Conservation (phyloP, 2,888 invertebrate species). For the Pardosa pseudoannulata region DNA sequence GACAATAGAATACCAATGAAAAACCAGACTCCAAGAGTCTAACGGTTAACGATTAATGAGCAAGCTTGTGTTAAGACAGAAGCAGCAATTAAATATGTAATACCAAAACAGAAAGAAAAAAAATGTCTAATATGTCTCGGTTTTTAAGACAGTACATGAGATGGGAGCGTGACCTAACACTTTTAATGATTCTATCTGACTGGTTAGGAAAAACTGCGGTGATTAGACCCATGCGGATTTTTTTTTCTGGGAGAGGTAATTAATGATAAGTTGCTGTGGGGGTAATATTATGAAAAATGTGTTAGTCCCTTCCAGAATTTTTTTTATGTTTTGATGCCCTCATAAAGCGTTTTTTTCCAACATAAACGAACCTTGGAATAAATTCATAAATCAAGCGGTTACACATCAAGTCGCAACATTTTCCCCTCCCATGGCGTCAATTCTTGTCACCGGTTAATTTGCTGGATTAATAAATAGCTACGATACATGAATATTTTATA, state of each 20-base stretch:
- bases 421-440: background rate
- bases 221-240: background rate
- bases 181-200: background rate
- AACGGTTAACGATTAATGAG: constrained; percentile 6
- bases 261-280: background rate
- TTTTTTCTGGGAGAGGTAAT: background rate
- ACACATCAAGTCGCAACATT: background rate
- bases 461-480: background rate
- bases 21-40: background rate
- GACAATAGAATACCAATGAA: background rate
- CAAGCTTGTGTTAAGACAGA: background rate
- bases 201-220: background rate
- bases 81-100: background rate
- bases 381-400: background rate
- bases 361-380: background rate
- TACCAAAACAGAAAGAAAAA: background rate
- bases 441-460: background rate
- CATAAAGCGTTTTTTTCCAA: background rate
- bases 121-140: background rate
- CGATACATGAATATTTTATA: background rate
- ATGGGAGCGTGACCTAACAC: background rate
- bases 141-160: background rate
- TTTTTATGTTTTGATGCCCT: background rate
- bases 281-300: background rate
- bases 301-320: background rate